Evolutionary conservation across 1,140 invertebrate genomes (phyloP), one percentile per base, ranked within the genome.

Genomic region (Drosophila guanche): DNA sequence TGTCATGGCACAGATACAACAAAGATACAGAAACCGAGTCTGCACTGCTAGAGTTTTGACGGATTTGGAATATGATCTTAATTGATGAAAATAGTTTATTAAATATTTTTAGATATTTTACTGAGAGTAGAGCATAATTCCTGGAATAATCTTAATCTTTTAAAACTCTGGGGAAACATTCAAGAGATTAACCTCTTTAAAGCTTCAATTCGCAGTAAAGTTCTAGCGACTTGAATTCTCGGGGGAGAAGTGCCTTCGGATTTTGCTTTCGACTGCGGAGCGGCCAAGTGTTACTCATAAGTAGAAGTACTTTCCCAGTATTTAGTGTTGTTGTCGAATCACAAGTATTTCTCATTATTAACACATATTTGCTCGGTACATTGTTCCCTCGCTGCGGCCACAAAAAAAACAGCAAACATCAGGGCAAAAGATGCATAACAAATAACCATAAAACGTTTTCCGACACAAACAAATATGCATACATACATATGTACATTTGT

Each of bases 351-450:
- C 69, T 59, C 40, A 58, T 65, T 40, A 50, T 65, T 66, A 69
- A 52, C 29, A 50, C 45, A 76, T 56, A 45, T 63, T 84, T 74
- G 45, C 67, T 41, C 2, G 47, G 16, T 55, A 63, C 55, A 53
- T 45, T 45, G 76, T 61, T 56, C 70, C 45, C 54, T 73, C 74
- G 60, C 55, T 62, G 75, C 33, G 63, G 46, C 70, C 79, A 76
- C 69, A 73, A 72, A 33, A 33, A 20, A 8, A 33, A 33, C 29
- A 33, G 8, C 8, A 37, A 37, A 37, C 33, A 12, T 37, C 55
- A 66, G 57, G 57, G 55, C 74, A 41, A 79, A 76, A 80, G 76
- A 86, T 85, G 81, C 73, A 86, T 81, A 74, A 76, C 59, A 88
- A 86, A 85, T 86, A 71, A 74, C 67, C 80, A 85, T 76, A 80